These are phyloP conservation scores for Tenualosa ilisha DNA, from an alignment of 2,797 vertebrate genomes.

Conservation along the genomic window DNA sequence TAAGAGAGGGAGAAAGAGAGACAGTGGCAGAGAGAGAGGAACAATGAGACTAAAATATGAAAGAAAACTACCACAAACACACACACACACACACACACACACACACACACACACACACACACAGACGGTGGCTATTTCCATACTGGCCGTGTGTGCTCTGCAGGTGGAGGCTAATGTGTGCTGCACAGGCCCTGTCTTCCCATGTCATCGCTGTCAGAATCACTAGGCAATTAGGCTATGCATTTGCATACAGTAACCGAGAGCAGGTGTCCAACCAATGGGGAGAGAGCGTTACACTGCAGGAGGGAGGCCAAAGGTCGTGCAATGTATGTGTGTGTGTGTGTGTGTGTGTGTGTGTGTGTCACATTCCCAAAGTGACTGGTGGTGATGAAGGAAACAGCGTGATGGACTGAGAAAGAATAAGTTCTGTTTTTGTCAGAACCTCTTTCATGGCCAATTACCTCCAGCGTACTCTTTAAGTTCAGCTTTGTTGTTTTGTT, in stretches of 20 bases:
- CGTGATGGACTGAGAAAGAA: background rate
- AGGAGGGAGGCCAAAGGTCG: slow-evolving; percentile 63
- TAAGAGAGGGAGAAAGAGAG: background rate
- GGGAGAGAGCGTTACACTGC: slow-evolving; percentile 40
- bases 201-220: background rate
- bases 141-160: background rate
- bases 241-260: slow-evolving; percentile 13
- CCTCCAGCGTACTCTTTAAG: background rate
- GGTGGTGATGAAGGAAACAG: background rate
- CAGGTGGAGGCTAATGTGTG: background rate
- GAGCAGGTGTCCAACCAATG: slow-evolving; percentile 2
- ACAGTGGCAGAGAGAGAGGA: background rate
- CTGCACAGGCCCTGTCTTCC: background rate
- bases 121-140: background rate
- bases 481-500: background rate
- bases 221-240: background rate
- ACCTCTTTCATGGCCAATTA: background rate
- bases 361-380: background rate
- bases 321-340: slow-evolving; percentile 30
- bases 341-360: slow-evolving; percentile 10
- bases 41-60: background rate
- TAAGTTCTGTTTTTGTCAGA: slow-evolving; percentile 16
- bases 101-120: background rate
- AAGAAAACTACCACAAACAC: background rate
- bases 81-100: too few relatives aligned